phyloP scores from a whole-genome alignment of 2,113 vertebrate species.

The Phoenicopterus ruber region DNA sequence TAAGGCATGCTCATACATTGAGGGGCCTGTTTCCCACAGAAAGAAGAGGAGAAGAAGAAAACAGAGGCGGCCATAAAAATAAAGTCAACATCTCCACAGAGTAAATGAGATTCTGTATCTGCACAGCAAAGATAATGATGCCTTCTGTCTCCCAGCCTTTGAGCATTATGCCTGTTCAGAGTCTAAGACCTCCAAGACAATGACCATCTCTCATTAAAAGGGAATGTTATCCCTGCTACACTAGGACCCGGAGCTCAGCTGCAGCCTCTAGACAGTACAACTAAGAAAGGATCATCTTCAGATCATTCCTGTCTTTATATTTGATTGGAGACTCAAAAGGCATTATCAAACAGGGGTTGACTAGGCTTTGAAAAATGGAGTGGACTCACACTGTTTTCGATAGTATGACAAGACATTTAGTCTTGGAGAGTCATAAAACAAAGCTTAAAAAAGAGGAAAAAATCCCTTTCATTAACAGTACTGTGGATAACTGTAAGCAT shows the following conservation, averaged over 20 bases:
- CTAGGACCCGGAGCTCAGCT: neutral
- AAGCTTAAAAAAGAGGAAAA: neutral
- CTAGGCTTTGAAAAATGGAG: neutral
- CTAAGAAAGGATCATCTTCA: neutral
- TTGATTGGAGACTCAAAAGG: neutral
- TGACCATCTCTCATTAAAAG: neutral
- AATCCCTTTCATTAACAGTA: neutral
- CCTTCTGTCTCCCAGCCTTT: neutral
- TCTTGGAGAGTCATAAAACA: neutral
- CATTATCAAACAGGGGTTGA: neutral
- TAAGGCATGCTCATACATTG: neutral
- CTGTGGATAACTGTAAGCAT: neutral
- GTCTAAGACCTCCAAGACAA: neutral
- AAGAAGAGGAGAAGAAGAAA: neutral
- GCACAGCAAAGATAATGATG: neutral
- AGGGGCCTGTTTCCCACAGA: neutral
- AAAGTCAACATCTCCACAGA: neutral
- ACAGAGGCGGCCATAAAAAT: neutral
- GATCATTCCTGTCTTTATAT: neutral
- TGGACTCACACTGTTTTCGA: neutral
- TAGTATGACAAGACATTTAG: neutral
- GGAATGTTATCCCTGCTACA: neutral
- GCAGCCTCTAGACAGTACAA: neutral
- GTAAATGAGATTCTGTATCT: neutral
- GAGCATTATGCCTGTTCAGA: neutral